Base-by-base conservation (phyloP, 2,888 invertebrate species). In the Acronicta psi region DNA sequence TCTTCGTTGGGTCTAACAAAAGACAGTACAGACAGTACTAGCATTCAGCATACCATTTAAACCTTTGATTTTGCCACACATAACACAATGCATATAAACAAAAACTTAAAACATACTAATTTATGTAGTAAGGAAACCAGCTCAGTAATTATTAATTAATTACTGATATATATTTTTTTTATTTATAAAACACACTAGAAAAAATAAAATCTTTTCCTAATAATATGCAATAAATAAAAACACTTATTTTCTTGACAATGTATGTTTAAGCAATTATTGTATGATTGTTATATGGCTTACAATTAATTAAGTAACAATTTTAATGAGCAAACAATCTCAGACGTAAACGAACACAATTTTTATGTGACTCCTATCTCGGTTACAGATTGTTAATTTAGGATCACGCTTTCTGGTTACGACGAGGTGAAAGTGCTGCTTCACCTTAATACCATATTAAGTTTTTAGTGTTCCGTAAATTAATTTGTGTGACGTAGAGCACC, bases 351-450 rank as follows among this genome's bases (percentile, higher is more conserved):
- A 80, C 80, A 76, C 72, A 67, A 59, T 77, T 73, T 66, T 70
- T 65, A 66, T 74, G 61, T 59, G 61, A 43, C 73, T 67, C 57
- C 75, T 79, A 82, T 81, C 79, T 75, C 64, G 79, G 90, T 90
- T 88, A 90, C 92, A 92, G 86, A 70, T 89, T 83, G 91, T 91
- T 93, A 91, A 91, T 91, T 92, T 88, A 84, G 82, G 80, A 84
- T 75, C 87, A 92, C 92, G 92, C 93, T 93, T 92, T 93, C 92
- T 91, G 86, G 80, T 72, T 81, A 77, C 76, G 65, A 58, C 46
- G 8, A 8, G 78, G 88, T 82, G 90, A 91, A 91, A 91, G 92
- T 90, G 68, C 41, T 51, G 89, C 66, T 41, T 51, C 64, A 65
- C 55, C 60, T 61, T 59, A 42, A 46, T 37, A 50, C 54, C 37